Conservation (phyloP, 2,113 vertebrate species). For the Pelobates fuscus region DNA sequence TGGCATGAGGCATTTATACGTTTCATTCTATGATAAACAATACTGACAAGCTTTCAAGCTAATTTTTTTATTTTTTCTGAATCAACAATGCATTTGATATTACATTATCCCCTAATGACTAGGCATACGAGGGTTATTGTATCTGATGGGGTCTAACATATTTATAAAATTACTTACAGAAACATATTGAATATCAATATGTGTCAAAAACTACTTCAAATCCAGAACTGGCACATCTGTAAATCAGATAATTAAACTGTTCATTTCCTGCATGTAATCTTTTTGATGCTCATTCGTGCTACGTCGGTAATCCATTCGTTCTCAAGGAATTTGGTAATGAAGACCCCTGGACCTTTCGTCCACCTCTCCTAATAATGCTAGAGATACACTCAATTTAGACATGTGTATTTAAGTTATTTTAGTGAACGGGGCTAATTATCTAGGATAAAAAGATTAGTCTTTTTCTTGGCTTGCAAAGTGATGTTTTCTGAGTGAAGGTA, state of each 20-base stretch:
- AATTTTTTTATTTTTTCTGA: too few relatives aligned
- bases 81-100: too few relatives aligned
- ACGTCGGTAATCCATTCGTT: conserved; percentile 42
- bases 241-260: conserved; percentile 29
- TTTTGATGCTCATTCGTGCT: conserved; percentile 36
- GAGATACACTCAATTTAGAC: conserved; percentile 29
- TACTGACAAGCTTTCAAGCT: too few relatives aligned
- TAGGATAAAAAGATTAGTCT: conserved; percentile 35
- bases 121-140: too few relatives aligned
- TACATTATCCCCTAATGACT: too few relatives aligned
- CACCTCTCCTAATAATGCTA: conserved; percentile 33
- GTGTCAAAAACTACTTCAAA: conserved; percentile 18
- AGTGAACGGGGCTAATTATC: conserved; percentile 39
- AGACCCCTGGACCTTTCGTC: conserved; percentile 10
- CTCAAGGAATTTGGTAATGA: conserved; percentile 42
- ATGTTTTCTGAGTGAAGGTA: not conserved
- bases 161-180: conserved; percentile 6
- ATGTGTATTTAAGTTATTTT: conserved; percentile 41
- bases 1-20: too few relatives aligned
- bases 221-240: conserved; percentile 22
- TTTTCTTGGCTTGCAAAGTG: conserved; percentile 22
- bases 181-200: conserved; percentile 14
- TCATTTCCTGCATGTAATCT: conserved; percentile 46
- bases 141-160: too few relatives aligned
- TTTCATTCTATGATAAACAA: too few relatives aligned